These are phyloP conservation scores for Cosmopolites sordidus DNA, from an alignment of 2,888 invertebrate genomes.

Conservation along the genomic window DNA sequence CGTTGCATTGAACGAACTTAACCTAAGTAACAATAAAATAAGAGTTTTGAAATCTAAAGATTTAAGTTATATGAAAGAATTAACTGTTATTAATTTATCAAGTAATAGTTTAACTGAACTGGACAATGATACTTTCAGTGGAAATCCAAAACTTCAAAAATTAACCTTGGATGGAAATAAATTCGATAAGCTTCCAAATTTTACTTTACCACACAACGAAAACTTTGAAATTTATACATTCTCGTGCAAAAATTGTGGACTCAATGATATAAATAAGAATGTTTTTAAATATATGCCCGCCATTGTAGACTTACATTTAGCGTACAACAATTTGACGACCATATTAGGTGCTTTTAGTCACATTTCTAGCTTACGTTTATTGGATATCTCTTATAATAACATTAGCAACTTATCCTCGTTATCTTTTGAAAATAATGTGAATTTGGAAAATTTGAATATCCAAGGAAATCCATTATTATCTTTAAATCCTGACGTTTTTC, in stretches of 20 bases:
- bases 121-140: conserved; percentile 63
- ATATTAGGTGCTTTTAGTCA: conserved; percentile 55
- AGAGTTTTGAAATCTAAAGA: conserved; percentile 65
- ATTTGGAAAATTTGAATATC: conserved; percentile 63
- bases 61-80: conserved; percentile 61
- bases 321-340: conserved; percentile 58
- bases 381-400: conserved; percentile 70
- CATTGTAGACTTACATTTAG: conserved; percentile 56
- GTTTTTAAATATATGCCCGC: conserved; percentile 70
- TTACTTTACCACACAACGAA: conserved; percentile 40
- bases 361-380: conserved; percentile 59
- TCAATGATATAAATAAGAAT: conserved; percentile 57
- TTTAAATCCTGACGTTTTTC: conserved; percentile 64
- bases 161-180: conserved; percentile 68
- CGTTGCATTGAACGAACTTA: conserved; percentile 51
- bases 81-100: conserved; percentile 70
- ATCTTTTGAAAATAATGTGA: conserved; percentile 63
- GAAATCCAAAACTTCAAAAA: conserved; percentile 65
- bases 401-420: conserved; percentile 58
- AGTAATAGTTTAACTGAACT: conserved; percentile 66
- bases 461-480: conserved; percentile 65
- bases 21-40: conserved; percentile 66
- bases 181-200: conserved; percentile 64
- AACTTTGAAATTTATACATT: conserved; percentile 45
- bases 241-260: conserved; percentile 70